Evolutionary conservation across 2,797 vertebrate species (phyloP).

Genomic region (Oryzias dopingdopingensis): DNA sequence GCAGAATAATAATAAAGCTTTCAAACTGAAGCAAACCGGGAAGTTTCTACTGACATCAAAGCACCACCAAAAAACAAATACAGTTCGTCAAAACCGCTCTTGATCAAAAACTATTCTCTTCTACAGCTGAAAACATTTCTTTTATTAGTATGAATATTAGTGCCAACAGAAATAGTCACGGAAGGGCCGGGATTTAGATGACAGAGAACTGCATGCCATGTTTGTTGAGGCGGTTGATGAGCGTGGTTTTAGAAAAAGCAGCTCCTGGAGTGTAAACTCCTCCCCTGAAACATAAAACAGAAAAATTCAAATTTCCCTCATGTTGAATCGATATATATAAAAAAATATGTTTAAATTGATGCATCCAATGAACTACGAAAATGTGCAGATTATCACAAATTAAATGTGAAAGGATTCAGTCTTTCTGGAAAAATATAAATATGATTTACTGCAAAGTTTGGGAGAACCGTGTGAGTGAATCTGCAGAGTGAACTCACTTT

Average conservation of each 20-base stretch:
- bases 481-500: conserved; percentile 73
- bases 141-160: conserved; percentile 25
- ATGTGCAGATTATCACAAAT: too few relatives aligned
- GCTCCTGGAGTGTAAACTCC: conserved; percentile 94
- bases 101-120: conserved; percentile 5
- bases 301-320: background rate
- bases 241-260: conserved; percentile 86
- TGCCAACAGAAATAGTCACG: conserved; percentile 32
- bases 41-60: conserved; percentile 29
- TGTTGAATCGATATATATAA: too few relatives aligned
- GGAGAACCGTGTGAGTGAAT: conserved; percentile 1
- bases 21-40: conserved; percentile 17
- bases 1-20: conserved; percentile 19
- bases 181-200: conserved; percentile 71
- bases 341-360: too few relatives aligned
- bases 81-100: background rate
- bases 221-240: conserved; percentile 89
- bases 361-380: too few relatives aligned
- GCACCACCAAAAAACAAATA: background rate
- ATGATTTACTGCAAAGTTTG: background rate
- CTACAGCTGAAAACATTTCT: conserved; percentile 13
- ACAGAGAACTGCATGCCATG: conserved; percentile 90
- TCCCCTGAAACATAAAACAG: conserved; percentile 74
- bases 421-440: background rate
- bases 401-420: too few relatives aligned